Conservation (phyloP, 1,140 invertebrate genomes). For the Conus ventricosus region DNA sequence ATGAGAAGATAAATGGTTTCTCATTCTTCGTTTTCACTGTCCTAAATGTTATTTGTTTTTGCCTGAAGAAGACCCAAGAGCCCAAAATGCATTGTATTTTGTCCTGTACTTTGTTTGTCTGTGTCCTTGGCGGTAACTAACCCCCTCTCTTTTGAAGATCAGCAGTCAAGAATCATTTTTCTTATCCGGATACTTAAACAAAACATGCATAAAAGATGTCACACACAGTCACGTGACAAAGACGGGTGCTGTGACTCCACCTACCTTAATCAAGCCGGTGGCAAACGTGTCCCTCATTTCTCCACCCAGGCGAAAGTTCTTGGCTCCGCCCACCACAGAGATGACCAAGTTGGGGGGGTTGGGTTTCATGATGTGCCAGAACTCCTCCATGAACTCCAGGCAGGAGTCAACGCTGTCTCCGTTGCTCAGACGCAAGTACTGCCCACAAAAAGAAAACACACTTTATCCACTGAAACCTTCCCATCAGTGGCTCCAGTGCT, state of each 20-base stretch:
- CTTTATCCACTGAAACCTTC: background rate
- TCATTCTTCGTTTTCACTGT: too few relatives aligned
- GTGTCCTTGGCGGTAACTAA: too few relatives aligned
- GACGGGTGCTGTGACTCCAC: background rate
- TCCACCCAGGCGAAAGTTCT: constrained; percentile 75
- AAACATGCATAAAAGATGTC: too few relatives aligned
- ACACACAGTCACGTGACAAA: too few relatives aligned
- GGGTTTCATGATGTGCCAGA: constrained; percentile 81
- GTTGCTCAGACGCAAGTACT: constrained; percentile 93
- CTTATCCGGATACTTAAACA: too few relatives aligned
- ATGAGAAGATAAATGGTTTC: too few relatives aligned
- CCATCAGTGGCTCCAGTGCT: background rate
- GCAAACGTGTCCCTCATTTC: constrained; percentile 73
- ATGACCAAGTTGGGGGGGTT: constrained; percentile 73
- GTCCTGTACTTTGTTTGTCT: too few relatives aligned
- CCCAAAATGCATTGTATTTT: too few relatives aligned
- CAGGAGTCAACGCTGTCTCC: constrained; percentile 94
- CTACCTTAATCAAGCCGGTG: constrained; percentile 73
- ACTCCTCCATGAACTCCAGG: constrained; percentile 90
- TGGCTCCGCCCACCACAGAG: constrained; percentile 76
- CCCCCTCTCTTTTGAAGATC: too few relatives aligned
- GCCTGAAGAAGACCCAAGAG: too few relatives aligned
- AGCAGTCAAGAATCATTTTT: too few relatives aligned
- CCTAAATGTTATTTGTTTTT: too few relatives aligned
- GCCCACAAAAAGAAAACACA: constrained; percentile 67